phyloP scores from a whole-genome alignment of 2,888 invertebrate species.

The Spilarctia lutea region DNA sequence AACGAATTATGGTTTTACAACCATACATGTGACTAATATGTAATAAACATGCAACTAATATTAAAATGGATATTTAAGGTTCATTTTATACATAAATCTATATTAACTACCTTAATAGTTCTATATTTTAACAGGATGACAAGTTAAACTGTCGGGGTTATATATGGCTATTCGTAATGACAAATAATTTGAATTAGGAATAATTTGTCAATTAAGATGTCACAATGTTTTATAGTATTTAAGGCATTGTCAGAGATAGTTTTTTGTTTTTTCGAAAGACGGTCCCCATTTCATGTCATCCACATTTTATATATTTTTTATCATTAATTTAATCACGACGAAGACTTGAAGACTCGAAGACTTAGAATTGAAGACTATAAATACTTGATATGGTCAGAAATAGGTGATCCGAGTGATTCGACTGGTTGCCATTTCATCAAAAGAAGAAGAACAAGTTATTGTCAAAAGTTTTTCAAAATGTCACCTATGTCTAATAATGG shows the following conservation, averaged over 20 bases:
- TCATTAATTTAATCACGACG: too few species aligned
- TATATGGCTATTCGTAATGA: not conserved
- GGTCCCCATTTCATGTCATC: too few species aligned
- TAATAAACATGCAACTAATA: conserved; percentile 10
- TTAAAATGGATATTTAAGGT: conserved; percentile 10
- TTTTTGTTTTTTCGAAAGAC: too few species aligned
- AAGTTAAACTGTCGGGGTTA: not conserved
- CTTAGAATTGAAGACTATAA: too few species aligned
- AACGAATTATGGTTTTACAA: conserved; percentile 11
- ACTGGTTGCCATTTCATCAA: too few species aligned
- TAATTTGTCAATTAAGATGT: not conserved
- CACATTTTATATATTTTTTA: too few species aligned
- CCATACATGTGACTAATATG: conserved; percentile 6
- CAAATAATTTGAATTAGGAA: not conserved
- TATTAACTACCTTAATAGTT: not conserved
- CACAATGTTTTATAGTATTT: not conserved
- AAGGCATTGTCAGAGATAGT: not conserved
- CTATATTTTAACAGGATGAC: not conserved
- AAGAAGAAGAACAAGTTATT: too few species aligned
- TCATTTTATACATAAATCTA: not conserved
- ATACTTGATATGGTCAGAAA: too few species aligned
- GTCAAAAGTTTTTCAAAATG: too few species aligned
- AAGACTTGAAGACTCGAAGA: too few species aligned
- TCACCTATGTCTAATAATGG: too few species aligned
- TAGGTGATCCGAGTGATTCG: too few species aligned